A percentile compares a stretch with the other conserved stretches of the same genome.
Conservation (phyloP, 2,113 vertebrate species). For the Solea solea region DNA sequence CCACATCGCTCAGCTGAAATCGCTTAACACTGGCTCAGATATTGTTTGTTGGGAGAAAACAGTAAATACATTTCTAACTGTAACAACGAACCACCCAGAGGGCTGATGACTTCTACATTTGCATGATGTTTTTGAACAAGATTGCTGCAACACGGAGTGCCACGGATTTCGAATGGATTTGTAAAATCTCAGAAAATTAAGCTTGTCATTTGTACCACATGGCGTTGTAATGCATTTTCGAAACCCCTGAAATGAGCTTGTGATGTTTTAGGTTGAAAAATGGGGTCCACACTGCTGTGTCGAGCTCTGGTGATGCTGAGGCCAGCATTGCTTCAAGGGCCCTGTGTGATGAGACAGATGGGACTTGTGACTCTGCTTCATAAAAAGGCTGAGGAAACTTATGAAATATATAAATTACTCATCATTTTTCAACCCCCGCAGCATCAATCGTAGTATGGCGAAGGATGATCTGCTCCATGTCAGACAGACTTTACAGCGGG, state of each 20-base stretch:
- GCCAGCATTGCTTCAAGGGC: slow-evolving; percentile 17
- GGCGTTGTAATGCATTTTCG: not conserved
- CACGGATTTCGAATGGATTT: not conserved
- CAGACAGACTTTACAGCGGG: not conserved
- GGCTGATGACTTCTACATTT: slow-evolving; percentile 44
- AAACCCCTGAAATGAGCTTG: slow-evolving; percentile 14
- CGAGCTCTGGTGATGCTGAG: slow-evolving; percentile 26
- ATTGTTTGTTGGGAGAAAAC: slow-evolving; percentile 42
- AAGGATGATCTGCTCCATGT: not conserved
- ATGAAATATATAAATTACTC: slow-evolving; percentile 6
- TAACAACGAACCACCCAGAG: slow-evolving; percentile 12
- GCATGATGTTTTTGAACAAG: slow-evolving; percentile 22
- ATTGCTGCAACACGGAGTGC: not conserved
- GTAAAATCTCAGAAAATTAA: slow-evolving; percentile 8
- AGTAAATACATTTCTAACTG: slow-evolving; percentile 27
- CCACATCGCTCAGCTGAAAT: slow-evolving; percentile 43
- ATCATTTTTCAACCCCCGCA: slow-evolving; percentile 11
- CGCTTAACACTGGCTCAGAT: slow-evolving; percentile 37
- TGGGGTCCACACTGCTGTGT: slow-evolving; percentile 12
- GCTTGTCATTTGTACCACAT: too few relatives aligned
- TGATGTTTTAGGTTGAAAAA: slow-evolving; percentile 26
- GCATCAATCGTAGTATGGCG: not conserved
- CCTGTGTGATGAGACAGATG: slow-evolving; percentile 19
- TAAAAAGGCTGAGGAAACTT: slow-evolving; percentile 22
- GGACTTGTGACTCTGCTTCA: slow-evolving; percentile 15